These are phyloP conservation scores for Pelmatolapia mariae DNA, from an alignment of 2,113 vertebrate genomes.

Conservation along the genomic window DNA sequence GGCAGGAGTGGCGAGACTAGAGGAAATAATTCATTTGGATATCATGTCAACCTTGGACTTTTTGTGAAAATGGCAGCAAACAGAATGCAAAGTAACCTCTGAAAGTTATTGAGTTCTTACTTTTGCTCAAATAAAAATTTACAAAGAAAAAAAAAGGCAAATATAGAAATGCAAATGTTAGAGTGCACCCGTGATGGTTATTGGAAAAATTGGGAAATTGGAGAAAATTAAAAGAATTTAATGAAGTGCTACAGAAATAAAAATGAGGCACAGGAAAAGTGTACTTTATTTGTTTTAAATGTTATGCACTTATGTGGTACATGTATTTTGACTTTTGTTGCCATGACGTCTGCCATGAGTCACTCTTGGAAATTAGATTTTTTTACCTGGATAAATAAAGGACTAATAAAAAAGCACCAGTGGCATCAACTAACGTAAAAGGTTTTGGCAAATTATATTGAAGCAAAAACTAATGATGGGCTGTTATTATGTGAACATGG, in stretches of 20 bases:
- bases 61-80: not conserved
- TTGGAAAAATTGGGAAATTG: slow-evolving; percentile 13
- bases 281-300: not conserved
- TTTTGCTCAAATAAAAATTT: not conserved
- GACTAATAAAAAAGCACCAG: not conserved
- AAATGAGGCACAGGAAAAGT: not conserved
- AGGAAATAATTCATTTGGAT: slow-evolving; percentile 36
- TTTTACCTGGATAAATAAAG: not conserved
- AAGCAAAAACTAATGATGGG: slow-evolving; percentile 31
- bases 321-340: not conserved
- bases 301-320: not conserved
- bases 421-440: not conserved
- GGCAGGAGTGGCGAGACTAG: slow-evolving; percentile 25
- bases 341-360: not conserved
- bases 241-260: slow-evolving; percentile 2
- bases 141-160: not conserved
- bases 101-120: not conserved
- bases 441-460: not conserved
- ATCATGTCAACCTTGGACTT: slow-evolving; percentile 40
- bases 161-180: not conserved
- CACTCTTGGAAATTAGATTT: not conserved
- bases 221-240: slow-evolving; percentile 36
- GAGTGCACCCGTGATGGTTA: not conserved
- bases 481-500: slow-evolving; percentile 40
- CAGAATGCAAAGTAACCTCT: not conserved